Evolutionary conservation across 2,888 invertebrate species (phyloP).

Genomic region (Maniola hyperantus): DNA sequence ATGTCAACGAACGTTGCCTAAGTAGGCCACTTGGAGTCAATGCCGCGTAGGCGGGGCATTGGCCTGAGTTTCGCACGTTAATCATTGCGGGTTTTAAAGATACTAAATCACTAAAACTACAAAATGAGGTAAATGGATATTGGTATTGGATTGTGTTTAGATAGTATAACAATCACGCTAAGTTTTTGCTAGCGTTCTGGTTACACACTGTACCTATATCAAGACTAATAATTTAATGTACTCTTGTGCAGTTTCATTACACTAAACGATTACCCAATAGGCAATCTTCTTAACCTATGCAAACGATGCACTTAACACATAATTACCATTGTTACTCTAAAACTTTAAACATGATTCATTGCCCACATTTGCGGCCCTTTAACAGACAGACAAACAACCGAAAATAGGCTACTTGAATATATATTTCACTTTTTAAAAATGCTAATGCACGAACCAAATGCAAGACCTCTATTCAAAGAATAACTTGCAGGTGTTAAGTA

Average conservation of each 20-base stretch:
- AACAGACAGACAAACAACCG: slow-evolving; percentile 56
- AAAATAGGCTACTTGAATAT: slow-evolving; percentile 69
- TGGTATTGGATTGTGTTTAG: too few relatives aligned
- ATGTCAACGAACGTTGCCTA: too few relatives aligned
- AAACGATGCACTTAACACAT: slow-evolving; percentile 29
- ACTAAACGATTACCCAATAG: slow-evolving; percentile 21
- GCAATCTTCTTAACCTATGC: slow-evolving; percentile 17
- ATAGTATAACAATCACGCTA: too few relatives aligned
- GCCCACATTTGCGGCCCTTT: slow-evolving; percentile 58
- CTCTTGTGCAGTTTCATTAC: not conserved
- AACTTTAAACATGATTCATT: slow-evolving; percentile 54
- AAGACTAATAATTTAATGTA: too few relatives aligned
- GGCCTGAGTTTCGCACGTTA: too few relatives aligned
- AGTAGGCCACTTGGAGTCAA: too few relatives aligned
- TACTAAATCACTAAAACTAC: too few relatives aligned
- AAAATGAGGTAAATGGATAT: too few relatives aligned
- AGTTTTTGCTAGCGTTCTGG: too few relatives aligned
- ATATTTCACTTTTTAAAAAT: slow-evolving; percentile 64
- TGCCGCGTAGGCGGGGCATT: too few relatives aligned
- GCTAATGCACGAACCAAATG: slow-evolving; percentile 44
- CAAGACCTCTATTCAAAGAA: slow-evolving; percentile 16
- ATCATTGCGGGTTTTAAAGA: too few relatives aligned
- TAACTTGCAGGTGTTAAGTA: not conserved
- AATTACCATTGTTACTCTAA: slow-evolving; percentile 46
- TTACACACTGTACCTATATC: too few relatives aligned